Evolutionary conservation across 1,140 invertebrate species (phyloP).

Genomic region (Drosophila sucinea): DNA sequence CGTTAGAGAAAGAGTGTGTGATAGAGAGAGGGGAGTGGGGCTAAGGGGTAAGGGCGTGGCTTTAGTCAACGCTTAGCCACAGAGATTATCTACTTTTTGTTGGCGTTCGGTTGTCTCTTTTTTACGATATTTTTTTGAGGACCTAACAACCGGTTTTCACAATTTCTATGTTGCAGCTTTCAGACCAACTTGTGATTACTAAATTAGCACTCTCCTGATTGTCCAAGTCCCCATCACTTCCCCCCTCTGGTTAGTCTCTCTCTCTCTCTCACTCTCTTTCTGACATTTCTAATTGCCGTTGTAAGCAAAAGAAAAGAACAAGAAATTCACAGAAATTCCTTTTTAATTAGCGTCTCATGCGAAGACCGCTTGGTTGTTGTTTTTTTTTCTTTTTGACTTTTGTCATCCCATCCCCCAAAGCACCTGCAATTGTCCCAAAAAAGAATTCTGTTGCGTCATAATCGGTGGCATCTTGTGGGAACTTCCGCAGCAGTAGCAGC

Average conservation of each 20-base stretch:
- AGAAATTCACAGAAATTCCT: slow-evolving; percentile 61
- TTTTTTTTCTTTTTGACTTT: slow-evolving; percentile 23
- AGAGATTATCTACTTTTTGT: slow-evolving; percentile 30
- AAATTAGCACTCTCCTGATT: slow-evolving; percentile 79
- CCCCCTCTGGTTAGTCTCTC: not conserved
- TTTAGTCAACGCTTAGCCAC: not conserved
- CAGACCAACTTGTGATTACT: slow-evolving; percentile 69
- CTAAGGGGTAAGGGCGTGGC: slow-evolving; percentile 29
- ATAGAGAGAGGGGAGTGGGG: not conserved
- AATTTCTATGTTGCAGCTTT: slow-evolving; percentile 39
- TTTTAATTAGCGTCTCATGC: slow-evolving; percentile 70
- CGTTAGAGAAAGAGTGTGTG: slow-evolving; percentile 46
- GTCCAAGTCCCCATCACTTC: slow-evolving; percentile 21
- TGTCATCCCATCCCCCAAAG: slow-evolving; percentile 19
- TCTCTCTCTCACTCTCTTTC: slow-evolving; percentile 13
- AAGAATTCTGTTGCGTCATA: slow-evolving; percentile 72
- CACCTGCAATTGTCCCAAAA: slow-evolving; percentile 61
- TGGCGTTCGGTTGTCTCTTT: not conserved
- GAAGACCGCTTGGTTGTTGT: slow-evolving; percentile 36
- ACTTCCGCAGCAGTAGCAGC: slow-evolving; percentile 63
- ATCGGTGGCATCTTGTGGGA: slow-evolving; percentile 66
- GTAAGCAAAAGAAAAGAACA: slow-evolving; percentile 32
- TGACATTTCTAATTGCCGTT: slow-evolving; percentile 66
- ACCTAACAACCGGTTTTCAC: slow-evolving; percentile 60
- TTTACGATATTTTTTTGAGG: slow-evolving; percentile 45